Conservation (phyloP, 2,797 vertebrate genomes). For the Sebastes reedi region DNA sequence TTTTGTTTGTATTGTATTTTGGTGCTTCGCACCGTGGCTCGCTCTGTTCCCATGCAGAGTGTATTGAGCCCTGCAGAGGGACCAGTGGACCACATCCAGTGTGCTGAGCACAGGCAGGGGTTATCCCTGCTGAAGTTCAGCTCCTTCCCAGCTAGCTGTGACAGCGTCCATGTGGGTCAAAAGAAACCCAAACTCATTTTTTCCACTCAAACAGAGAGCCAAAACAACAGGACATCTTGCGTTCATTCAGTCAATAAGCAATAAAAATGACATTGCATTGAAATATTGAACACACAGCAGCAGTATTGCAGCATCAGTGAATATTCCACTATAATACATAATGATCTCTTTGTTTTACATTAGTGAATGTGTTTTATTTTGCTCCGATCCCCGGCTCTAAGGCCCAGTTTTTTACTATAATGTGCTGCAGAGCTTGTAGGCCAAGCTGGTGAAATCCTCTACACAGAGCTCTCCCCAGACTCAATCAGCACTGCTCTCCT, state of each 20-base stretch:
- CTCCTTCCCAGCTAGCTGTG: constrained; percentile 39
- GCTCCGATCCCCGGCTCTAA: constrained; percentile 37
- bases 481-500: constrained; percentile 61
- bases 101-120: constrained; percentile 26
- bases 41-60: constrained; percentile 31
- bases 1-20: constrained; percentile 70
- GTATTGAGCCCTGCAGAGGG: constrained; percentile 46
- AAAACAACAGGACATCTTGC: constrained; percentile 28
- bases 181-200: constrained; percentile 39
- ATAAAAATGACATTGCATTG: constrained; percentile 21
- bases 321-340: constrained; percentile 41
- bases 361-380: constrained; percentile 55
- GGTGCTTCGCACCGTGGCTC: constrained; percentile 30
- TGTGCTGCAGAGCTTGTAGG: constrained; percentile 42
- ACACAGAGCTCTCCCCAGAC: constrained; percentile 55
- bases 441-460: constrained; percentile 70
- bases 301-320: constrained; percentile 23
- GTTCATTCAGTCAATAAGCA: constrained; percentile 37
- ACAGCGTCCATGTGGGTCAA: constrained; percentile 47
- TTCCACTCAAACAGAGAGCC: constrained; percentile 17
- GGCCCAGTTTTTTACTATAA: constrained; percentile 37
- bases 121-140: constrained; percentile 45
- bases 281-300: constrained; percentile 26
- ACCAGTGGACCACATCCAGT: constrained; percentile 56
- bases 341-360: constrained; percentile 62